These are phyloP conservation scores for Oxygymnocypris stewartii DNA, from an alignment of 2,113 vertebrate genomes.

Conservation along the genomic window DNA sequence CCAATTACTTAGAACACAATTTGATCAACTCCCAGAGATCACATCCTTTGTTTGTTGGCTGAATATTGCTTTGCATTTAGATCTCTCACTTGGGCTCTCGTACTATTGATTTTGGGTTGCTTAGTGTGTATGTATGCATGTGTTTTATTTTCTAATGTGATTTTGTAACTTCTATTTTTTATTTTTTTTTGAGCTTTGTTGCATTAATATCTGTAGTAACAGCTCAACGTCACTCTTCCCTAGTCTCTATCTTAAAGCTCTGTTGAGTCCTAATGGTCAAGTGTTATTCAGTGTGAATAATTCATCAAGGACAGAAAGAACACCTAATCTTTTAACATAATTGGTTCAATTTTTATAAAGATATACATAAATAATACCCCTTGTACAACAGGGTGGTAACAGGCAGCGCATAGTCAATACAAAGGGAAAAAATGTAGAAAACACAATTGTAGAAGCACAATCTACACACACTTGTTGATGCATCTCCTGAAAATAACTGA, in stretches of 20 bases:
- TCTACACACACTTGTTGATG: not conserved
- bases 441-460: no score
- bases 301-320: not conserved
- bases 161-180: not conserved
- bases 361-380: not conserved
- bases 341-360: not conserved
- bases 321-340: not conserved
- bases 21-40: constrained; percentile 15
- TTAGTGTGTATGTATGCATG: constrained; percentile 23
- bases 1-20: constrained; percentile 26
- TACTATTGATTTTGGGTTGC: constrained; percentile 9
- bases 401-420: not conserved
- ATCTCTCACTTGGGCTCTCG: not conserved
- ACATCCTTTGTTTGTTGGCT: not conserved
- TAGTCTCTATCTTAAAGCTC: not conserved
- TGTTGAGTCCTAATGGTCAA: not conserved
- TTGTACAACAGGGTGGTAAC: not conserved
- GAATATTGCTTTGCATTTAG: constrained; percentile 23
- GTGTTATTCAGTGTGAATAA: not conserved
- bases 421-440: not conserved
- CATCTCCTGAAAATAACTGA: not conserved
- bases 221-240: not conserved
- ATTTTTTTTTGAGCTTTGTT: not conserved
- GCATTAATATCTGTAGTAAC: not conserved
- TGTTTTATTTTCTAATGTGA: not conserved